phyloP scores from a whole-genome alignment of 2,888 invertebrate species.

The Cataglyphis altisquamis region DNA sequence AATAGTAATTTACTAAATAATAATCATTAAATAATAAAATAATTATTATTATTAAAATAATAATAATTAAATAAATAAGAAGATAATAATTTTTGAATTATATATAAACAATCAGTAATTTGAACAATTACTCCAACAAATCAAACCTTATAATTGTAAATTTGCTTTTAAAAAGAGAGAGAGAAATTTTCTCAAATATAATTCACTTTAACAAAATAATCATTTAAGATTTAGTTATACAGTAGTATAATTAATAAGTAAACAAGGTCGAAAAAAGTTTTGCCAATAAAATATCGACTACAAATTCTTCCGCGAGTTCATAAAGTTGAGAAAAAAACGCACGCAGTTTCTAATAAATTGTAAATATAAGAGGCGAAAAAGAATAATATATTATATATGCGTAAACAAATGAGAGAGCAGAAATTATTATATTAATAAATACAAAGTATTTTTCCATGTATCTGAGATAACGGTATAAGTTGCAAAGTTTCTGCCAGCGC shows the following conservation, averaged over 20 bases:
- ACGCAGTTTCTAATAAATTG: background rate
- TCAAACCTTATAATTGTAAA: background rate
- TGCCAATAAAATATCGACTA: background rate
- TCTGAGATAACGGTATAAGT: conserved; percentile 44
- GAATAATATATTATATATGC: background rate
- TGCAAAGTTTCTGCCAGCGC: conserved; percentile 43
- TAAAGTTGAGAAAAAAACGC: background rate
- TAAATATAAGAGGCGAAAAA: background rate
- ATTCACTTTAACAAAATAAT: background rate
- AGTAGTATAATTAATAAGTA: background rate
- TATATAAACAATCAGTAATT: background rate
- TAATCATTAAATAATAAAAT: background rate
- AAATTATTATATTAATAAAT: conserved; percentile 17
- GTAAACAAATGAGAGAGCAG: background rate
- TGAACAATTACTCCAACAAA: background rate
- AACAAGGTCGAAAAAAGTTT: background rate
- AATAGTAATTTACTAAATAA: background rate
- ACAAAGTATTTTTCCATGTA: conserved; percentile 12
- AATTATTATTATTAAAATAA: background rate
- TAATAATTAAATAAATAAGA: background rate
- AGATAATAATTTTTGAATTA: background rate
- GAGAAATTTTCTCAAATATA: background rate
- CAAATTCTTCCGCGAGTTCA: background rate
- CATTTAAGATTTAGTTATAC: background rate
- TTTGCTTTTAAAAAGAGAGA: background rate